Evolutionary conservation across 2,797 vertebrate genomes (phyloP), one percentile per base, ranked within the genome.

Genomic region (Semaprochilodus insignis): DNA sequence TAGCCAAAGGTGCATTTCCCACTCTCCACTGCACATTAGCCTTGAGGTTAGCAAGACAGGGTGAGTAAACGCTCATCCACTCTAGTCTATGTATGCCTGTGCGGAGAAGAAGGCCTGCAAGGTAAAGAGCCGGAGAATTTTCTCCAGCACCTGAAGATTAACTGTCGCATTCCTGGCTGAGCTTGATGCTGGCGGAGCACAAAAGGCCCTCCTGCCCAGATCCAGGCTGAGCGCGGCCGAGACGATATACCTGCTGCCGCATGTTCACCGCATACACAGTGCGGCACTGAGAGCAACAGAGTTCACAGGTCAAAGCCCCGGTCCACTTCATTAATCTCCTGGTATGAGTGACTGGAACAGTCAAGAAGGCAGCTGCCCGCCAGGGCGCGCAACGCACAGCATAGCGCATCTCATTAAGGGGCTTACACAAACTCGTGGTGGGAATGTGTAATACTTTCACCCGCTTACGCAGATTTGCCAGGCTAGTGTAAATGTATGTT

Each of bases 131-230:
- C 59, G 76, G 81, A 89, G 78, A 86, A 88, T 88, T 76, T 85
- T 82, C 87, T 87, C 84, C 79, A 88, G 90, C 90, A 91, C 90
- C 90, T 91, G 89, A 91, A 92, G 90, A 91, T 92, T 92, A 92
- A 83, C 87, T 83, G 79, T 69, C 4, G 88, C 89, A 91, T 93
- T 92, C 86, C 86, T 90, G 75, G 72, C 72, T 8, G 62, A 77
- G 77, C 65, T 74, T 66, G 80, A 65, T 75, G 84, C 75, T 70
- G 86, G 85, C 57, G 75, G 78, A 87, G 63, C 55, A 74, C 40
- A 80, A 63, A 62, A 31, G 77, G 55, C 62, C 75, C 73, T 78
- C 55, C 81, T 82, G 66, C 48, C 59, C 77, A 82, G 77, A 76
- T 74, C 75, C 62, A 25, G 62, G 48, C 44, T 76, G 48, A 84